These are phyloP conservation scores for Seriola dumerili DNA, from an alignment of 2,113 vertebrate species.

Conservation along the genomic window DNA sequence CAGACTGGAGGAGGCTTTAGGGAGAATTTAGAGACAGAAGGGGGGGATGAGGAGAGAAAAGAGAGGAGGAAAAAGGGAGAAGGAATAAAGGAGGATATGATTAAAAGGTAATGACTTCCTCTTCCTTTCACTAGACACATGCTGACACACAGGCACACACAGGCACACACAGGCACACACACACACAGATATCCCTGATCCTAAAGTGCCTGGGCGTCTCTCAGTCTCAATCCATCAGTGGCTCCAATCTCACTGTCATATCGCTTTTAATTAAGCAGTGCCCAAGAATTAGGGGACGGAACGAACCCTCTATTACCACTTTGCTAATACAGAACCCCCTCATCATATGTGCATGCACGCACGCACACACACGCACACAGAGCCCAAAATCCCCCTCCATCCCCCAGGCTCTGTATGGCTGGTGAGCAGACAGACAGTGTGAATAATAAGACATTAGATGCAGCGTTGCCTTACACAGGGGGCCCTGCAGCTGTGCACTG, in stretches of 20 bases:
- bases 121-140: constrained; percentile 56
- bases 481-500: constrained; percentile 78
- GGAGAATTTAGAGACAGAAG: constrained; percentile 64
- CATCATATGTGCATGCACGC: constrained; percentile 48
- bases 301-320: constrained; percentile 68
- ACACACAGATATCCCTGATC: constrained; percentile 34
- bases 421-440: constrained; percentile 76
- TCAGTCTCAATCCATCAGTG: constrained; percentile 66
- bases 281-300: constrained; percentile 70
- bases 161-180: constrained; percentile 32
- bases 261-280: constrained; percentile 76
- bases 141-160: constrained; percentile 36
- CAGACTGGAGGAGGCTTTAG: constrained; percentile 38
- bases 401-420: constrained; percentile 66
- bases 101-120: constrained; percentile 81
- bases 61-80: constrained; percentile 40
- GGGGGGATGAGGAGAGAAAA: constrained; percentile 52
- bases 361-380: constrained; percentile 29
- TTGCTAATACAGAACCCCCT: constrained; percentile 67
- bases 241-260: constrained; percentile 72
- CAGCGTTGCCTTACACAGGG: constrained; percentile 60
- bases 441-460: constrained; percentile 81
- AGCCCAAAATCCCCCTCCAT: constrained; percentile 44
- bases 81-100: constrained; percentile 67
- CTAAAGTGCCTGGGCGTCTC: constrained; percentile 56